These are phyloP conservation scores for Coleophora flavipennella DNA, from an alignment of 2,888 invertebrate species.

Conservation along the genomic window DNA sequence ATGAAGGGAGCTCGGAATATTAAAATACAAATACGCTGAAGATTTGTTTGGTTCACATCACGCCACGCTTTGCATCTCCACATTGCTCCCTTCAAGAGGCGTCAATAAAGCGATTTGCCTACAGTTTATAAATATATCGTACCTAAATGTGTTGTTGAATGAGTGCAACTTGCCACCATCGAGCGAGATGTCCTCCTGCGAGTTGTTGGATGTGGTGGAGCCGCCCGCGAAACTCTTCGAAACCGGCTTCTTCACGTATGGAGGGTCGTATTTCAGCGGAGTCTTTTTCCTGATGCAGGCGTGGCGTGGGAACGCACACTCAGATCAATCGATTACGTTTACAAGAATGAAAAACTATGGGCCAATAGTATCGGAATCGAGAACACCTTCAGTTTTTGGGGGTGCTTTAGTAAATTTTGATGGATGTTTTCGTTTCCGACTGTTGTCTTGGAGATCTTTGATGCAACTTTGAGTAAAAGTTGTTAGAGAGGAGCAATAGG, in stretches of 20 bases:
- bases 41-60: too few relatives aligned
- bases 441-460: slow-evolving; percentile 5
- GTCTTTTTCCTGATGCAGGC: slow-evolving; percentile 86
- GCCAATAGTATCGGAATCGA: slow-evolving; percentile 33
- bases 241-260: slow-evolving; percentile 87
- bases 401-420: slow-evolving; percentile 14
- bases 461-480: slow-evolving; percentile 15
- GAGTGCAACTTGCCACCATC: slow-evolving; percentile 88
- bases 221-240: slow-evolving; percentile 80
- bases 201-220: slow-evolving; percentile 79
- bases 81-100: too few relatives aligned
- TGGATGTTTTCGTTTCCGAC: slow-evolving; percentile 28
- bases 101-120: neutral
- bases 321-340: slow-evolving; percentile 72
- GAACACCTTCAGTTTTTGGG: slow-evolving; percentile 30
- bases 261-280: slow-evolving; percentile 90
- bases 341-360: slow-evolving; percentile 33
- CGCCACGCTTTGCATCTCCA: too few relatives aligned
- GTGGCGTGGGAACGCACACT: slow-evolving; percentile 71
- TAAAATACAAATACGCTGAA: too few relatives aligned
- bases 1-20: too few relatives aligned
- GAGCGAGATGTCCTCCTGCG: slow-evolving; percentile 84
- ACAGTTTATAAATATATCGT: slow-evolving; percentile 20
- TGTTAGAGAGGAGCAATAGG: slow-evolving; percentile 25
- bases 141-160: slow-evolving; percentile 87